phyloP scores from a whole-genome alignment of 2,113 vertebrate species.

The Hyaena hyaena region DNA sequence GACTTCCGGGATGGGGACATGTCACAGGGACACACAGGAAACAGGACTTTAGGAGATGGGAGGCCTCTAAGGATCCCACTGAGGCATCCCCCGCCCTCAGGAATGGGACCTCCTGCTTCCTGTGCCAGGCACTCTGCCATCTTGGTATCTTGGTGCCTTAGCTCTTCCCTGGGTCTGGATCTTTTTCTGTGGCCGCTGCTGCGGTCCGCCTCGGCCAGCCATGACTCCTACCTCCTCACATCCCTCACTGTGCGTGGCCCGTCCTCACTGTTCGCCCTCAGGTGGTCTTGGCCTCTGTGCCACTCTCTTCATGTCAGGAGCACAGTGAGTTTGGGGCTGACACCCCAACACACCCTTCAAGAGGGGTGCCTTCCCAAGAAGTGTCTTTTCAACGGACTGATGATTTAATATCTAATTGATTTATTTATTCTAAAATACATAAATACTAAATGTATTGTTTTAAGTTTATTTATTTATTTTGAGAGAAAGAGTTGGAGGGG shows the following conservation, averaged over 20 bases:
- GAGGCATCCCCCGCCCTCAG: background rate
- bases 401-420: background rate
- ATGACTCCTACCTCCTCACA: rapidly evolving
- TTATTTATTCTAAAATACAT: background rate
- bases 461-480: too few species aligned
- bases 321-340: background rate
- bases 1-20: background rate
- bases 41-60: background rate
- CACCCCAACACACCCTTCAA: background rate
- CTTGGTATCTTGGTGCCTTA: background rate
- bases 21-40: background rate
- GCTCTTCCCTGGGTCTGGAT: background rate
- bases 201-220: background rate
- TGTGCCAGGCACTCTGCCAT: background rate
- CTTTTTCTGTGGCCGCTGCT: background rate
- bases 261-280: background rate
- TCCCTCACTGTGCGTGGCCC: rapidly evolving
- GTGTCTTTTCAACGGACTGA: background rate
- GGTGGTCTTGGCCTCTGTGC: background rate
- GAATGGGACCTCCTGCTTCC: background rate
- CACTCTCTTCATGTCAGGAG: background rate
- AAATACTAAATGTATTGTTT: background rate
- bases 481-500: too few species aligned
- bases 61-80: too few species aligned
- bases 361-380: background rate